phyloP scores from a whole-genome alignment of 2,113 vertebrate species.

The Sakesphorus luctuosus region DNA sequence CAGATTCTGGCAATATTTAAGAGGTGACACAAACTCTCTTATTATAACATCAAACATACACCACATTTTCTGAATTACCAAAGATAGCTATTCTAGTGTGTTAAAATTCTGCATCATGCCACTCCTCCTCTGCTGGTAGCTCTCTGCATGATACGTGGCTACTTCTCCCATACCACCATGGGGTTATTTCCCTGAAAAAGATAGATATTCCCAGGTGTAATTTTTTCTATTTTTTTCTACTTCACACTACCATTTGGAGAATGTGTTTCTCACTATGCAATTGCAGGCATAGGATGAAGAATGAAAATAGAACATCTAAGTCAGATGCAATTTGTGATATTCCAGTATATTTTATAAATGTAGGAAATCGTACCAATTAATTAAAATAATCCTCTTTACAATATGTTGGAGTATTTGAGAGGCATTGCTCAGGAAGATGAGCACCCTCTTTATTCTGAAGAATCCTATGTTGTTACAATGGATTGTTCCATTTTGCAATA shows the following conservation, averaged over 20 bases:
- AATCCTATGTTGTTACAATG: neutral
- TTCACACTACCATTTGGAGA: neutral
- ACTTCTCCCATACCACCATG: neutral
- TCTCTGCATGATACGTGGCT: neutral
- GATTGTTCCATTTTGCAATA: neutral
- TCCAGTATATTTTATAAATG: conserved; percentile 45
- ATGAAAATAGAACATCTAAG: neutral
- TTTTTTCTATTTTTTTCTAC: neutral
- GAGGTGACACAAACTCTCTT: neutral
- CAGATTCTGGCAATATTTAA: neutral
- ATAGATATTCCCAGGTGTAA: neutral
- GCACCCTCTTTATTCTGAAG: conserved; percentile 24
- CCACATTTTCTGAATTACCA: neutral
- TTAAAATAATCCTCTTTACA: conserved; percentile 68
- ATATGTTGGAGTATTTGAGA: conserved; percentile 63
- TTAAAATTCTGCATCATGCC: neutral
- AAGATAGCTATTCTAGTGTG: neutral
- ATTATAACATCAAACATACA: neutral
- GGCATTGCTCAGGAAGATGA: conserved; percentile 63
- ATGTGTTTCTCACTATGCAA: neutral
- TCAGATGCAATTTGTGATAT: conserved; percentile 9
- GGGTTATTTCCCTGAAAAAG: neutral
- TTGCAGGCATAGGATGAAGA: neutral
- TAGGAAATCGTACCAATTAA: conserved; percentile 70
- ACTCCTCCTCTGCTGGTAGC: neutral